Percentiles rank a stretch among this genome's conserved stretches.
These are phyloP conservation scores for Drosophila ananassae DNA, from an alignment of 1,140 invertebrate genomes.

Conservation along the genomic window DNA sequence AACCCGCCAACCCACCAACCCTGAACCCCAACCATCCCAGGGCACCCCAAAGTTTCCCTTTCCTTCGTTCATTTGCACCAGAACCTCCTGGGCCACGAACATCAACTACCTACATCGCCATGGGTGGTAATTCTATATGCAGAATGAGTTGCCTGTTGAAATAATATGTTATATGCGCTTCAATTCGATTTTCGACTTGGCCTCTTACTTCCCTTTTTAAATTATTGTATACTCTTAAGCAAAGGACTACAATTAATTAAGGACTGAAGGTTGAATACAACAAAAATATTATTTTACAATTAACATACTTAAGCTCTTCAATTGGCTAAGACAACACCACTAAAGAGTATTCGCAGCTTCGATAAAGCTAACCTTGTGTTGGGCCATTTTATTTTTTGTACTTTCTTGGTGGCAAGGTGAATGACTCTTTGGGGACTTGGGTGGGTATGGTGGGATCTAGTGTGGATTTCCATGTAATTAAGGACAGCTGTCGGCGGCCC, in stretches of 20 bases:
- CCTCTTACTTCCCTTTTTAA: slow-evolving; percentile 15
- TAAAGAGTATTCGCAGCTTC: slow-evolving; percentile 11
- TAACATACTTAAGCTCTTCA: background rate
- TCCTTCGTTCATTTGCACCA: slow-evolving; percentile 4
- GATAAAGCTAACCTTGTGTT: background rate
- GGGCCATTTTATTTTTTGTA: slow-evolving; percentile 12
- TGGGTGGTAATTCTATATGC: slow-evolving; percentile 60
- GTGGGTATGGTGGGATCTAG: slow-evolving; percentile 26
- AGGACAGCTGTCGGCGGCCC: slow-evolving; percentile 64
- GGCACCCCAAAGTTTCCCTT: slow-evolving; percentile 7
- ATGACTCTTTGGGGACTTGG: slow-evolving; percentile 57
- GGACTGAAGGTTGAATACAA: no score
- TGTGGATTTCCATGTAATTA: slow-evolving; percentile 73
- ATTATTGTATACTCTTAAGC: background rate
- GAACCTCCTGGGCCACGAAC: slow-evolving; percentile 22
- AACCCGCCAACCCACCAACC: background rate
- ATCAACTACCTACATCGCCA: slow-evolving; percentile 46
- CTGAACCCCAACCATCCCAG: background rate
- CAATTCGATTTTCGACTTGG: slow-evolving; percentile 50
- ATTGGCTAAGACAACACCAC: background rate
- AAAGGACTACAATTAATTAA: no score
- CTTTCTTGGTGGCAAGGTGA: slow-evolving; percentile 58
- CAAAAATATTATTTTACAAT: no score
- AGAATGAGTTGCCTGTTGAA: slow-evolving; percentile 61
- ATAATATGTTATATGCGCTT: slow-evolving; percentile 65